Conservation (phyloP, 2,113 vertebrate species). For the Macquaria australasica region DNA sequence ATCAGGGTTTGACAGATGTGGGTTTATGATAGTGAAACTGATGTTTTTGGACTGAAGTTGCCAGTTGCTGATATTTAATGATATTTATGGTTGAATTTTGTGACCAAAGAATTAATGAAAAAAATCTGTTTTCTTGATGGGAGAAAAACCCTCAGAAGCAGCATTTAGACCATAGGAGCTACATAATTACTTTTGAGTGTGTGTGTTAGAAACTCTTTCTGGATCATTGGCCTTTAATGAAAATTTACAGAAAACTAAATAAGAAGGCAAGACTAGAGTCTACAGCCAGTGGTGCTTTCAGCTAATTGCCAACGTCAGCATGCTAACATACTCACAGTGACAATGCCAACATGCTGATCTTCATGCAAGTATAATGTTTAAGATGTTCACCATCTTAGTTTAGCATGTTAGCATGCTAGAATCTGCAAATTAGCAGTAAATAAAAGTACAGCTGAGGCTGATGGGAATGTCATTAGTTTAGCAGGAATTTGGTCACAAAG, state of each 20-base stretch:
- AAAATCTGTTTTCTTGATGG: not conserved
- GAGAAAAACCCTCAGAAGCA: not conserved
- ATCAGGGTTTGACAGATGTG: conserved; percentile 23
- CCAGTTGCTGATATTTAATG: not conserved
- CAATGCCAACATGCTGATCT: not conserved
- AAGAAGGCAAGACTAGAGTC: not conserved
- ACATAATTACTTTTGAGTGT: too few relatives aligned
- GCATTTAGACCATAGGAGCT: not conserved
- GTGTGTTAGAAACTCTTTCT: not conserved
- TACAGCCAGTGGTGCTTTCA: not conserved
- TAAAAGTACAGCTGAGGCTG: not conserved
- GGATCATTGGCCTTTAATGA: not conserved
- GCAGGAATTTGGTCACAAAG: not conserved
- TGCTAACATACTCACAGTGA: not conserved
- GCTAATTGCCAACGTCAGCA: not conserved
- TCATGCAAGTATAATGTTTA: not conserved
- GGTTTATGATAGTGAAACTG: conserved; percentile 28
- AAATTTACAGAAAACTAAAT: not conserved
- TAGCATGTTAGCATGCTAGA: not conserved
- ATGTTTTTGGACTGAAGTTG: not conserved
- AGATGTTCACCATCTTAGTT: not conserved
- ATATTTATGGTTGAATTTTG: not conserved
- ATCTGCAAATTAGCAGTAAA: not conserved
- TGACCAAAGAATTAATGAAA: not conserved
- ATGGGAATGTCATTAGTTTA: not conserved